Conservation (phyloP, 35 echinoderm and acorn worm species). For the Acanthaster planci region DNA sequence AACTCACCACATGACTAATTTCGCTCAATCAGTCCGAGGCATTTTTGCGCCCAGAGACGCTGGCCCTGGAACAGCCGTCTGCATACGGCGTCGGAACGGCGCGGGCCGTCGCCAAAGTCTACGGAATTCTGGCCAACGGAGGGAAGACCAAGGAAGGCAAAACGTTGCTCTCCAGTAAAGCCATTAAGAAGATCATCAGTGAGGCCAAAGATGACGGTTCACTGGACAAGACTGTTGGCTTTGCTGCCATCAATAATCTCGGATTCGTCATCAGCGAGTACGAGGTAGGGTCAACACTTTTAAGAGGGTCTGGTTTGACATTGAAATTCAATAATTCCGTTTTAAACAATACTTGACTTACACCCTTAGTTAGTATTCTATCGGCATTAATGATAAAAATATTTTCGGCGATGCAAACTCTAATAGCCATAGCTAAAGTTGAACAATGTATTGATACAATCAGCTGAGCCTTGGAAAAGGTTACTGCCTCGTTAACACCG, state of each 20-base stretch:
- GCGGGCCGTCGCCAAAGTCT: conserved; percentile 67
- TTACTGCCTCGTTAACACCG: no score
- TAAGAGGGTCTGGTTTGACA: no score
- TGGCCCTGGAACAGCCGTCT: conserved; percentile 58
- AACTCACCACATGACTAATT: no score
- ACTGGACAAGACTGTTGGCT: not conserved
- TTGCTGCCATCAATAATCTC: not conserved
- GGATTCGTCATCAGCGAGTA: not conserved
- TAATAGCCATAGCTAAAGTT: no score
- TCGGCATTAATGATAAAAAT: no score
- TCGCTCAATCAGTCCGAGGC: no score
- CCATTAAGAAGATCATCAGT: not conserved
- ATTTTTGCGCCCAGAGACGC: not conserved
- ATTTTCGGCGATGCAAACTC: no score
- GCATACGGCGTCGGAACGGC: conserved; percentile 76
- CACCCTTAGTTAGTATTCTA: no score
- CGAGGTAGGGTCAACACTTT: not conserved
- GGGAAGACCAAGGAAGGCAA: conserved; percentile 6
- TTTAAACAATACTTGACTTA: no score
- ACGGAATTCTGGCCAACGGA: conserved; percentile 64
- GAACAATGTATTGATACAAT: no score
- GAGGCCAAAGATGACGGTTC: not conserved
- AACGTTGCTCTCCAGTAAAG: not conserved
- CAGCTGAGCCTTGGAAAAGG: no score
- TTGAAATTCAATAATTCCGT: no score